Percentiles rank a stretch among this genome's conserved stretches.
Evolutionary conservation across 2,888 invertebrate species (phyloP).

Genomic region (Chrysolina americana): DNA sequence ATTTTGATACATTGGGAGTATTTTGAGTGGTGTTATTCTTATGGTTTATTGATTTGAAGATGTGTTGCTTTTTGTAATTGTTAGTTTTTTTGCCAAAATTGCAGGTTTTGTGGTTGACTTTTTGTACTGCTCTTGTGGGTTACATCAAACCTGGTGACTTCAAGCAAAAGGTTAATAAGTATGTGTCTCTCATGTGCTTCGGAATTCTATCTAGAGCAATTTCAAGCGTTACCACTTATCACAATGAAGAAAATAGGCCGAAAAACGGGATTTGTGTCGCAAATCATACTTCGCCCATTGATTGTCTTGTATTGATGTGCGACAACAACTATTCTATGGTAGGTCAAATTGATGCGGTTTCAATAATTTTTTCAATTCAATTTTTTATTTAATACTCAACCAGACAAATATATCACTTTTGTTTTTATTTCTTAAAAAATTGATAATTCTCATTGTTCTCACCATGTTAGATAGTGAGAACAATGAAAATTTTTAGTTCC

Average conservation of each 20-base stretch:
- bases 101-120: slow-evolving; percentile 90
- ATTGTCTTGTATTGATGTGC: slow-evolving; percentile 96
- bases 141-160: slow-evolving; percentile 83
- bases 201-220: slow-evolving; percentile 93
- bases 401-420: background rate
- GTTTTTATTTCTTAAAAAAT: too few species aligned
- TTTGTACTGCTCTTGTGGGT: slow-evolving; percentile 90
- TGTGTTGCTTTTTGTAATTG: slow-evolving; percentile 29
- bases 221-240: slow-evolving; percentile 89
- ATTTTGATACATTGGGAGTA: too few species aligned
- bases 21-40: background rate
- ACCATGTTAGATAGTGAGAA: too few species aligned
- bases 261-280: slow-evolving; percentile 94
- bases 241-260: slow-evolving; percentile 89
- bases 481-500: too few species aligned
- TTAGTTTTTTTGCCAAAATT: slow-evolving; percentile 53
- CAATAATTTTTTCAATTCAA: background rate
- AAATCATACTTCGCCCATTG: slow-evolving; percentile 99
- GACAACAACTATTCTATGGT: slow-evolving; percentile 98
- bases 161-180: slow-evolving; percentile 85
- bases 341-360: slow-evolving; percentile 68
- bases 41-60: background rate
- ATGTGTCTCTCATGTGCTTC: slow-evolving; percentile 91
- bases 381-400: background rate
- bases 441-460: too few species aligned